Evolutionary conservation across 2,113 vertebrate genomes (phyloP), one percentile per base, ranked within the genome.

Genomic region (Dendrocopos noguchii): DNA sequence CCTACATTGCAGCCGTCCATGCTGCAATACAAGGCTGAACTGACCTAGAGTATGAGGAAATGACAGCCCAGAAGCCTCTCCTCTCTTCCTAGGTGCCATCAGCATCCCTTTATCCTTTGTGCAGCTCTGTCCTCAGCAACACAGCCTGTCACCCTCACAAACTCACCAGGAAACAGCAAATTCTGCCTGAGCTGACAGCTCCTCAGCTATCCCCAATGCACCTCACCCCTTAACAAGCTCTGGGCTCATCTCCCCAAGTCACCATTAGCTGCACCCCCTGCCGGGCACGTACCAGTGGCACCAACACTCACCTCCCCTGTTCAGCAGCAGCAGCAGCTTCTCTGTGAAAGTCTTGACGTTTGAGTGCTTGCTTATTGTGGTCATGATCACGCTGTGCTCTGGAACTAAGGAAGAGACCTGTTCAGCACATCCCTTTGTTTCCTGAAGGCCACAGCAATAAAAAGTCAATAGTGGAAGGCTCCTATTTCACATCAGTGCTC

Each of bases 291-390:
- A 61, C 15, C 2, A 33, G 56, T 8, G 44, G 47, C 2, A 7
- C 67, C 42, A 27, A 50, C 34, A 78, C 96, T 98, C 93, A 99
- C 99, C 99, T 85, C 98, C 99, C 97, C 99, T 97, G 98, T 99
- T 99, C 53, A 99, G 96, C 57, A 99, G 98, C 93, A 99, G 91
- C 55, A 99, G 96, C 70, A 99, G 97, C 96, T 99, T 99, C 93
- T 99, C 99, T 2, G 99, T 98, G 81, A 99, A 98, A 87, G 98
- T 96, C 98, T 99, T 99, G 81, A 99, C 98, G 1, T 99, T 99
- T 19, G 96, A 95, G 91, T 98, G 98, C 95, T 98, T 98, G 91
- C 97, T 97, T 95, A 99, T 95, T 34, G 99, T 98, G 33, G 98
- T 97, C 99, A 99, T 99, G 96, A 99, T 98, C 81, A 98, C 95